phyloP scores from a whole-genome alignment of 2,888 invertebrate species.

The Trichopria drosophilae region DNA sequence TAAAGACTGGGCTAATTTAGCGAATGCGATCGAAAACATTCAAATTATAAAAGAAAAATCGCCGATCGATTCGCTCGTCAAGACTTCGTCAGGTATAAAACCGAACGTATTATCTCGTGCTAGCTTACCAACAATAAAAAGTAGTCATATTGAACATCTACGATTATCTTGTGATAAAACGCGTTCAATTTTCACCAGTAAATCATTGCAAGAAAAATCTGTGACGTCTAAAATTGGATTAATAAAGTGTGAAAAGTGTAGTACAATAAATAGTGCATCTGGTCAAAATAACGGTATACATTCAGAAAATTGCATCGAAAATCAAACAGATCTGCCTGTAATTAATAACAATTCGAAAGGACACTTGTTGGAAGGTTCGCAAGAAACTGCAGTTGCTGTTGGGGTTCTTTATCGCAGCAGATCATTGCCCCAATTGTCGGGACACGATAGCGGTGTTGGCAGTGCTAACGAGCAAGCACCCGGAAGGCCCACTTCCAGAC shows the following conservation, averaged over 20 bases:
- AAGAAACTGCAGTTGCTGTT: constrained; percentile 30
- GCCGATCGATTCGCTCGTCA: too few species aligned
- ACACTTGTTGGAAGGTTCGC: constrained; percentile 24
- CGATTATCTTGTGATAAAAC: too few species aligned
- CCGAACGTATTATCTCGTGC: too few species aligned
- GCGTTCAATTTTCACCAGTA: constrained; percentile 16
- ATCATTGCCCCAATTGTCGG: constrained; percentile 69
- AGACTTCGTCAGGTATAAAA: too few species aligned
- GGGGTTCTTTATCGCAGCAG: constrained; percentile 68
- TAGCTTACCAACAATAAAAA: too few species aligned
- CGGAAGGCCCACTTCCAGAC: constrained; percentile 62
- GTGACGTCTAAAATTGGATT: too few species aligned
- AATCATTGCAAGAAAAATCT: constrained; percentile 25
- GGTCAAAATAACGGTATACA: constrained; percentile 3
- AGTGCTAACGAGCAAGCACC: constrained; percentile 58
- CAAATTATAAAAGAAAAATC: too few species aligned
- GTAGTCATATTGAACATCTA: too few species aligned
- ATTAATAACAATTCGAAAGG: constrained; percentile 10
- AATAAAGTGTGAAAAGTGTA: constrained; percentile 30
- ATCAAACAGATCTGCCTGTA: constrained; percentile 1
- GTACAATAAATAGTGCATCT: constrained; percentile 2
- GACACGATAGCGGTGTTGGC: constrained; percentile 62
- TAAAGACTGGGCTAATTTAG: too few species aligned
- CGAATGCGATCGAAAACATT: too few species aligned
- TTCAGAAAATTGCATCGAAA: constrained; percentile 9